Conservation (phyloP, 2,797 vertebrate species). For the Tokudaia muenninki region DNA sequence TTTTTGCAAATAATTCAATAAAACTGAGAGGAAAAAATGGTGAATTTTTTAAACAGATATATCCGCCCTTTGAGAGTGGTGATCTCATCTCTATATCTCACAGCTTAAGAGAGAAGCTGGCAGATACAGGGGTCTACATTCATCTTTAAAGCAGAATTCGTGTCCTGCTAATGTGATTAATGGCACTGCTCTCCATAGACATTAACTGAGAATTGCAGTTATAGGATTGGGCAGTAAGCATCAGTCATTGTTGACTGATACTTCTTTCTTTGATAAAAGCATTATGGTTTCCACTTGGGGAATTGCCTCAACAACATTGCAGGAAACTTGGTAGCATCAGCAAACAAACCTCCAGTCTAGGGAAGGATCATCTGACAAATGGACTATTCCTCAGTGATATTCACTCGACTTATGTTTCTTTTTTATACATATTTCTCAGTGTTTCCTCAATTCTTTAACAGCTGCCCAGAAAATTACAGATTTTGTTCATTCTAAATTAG, state of each 20-base stretch:
- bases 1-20: background rate
- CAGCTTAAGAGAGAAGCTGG: background rate
- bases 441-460: constrained; percentile 34
- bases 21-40: background rate
- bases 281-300: background rate
- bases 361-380: background rate
- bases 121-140: background rate
- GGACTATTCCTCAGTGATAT: background rate
- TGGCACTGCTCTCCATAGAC: background rate
- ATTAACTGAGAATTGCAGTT: background rate
- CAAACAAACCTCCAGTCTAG: background rate
- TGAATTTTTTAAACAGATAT: background rate
- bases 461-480: background rate
- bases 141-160: background rate
- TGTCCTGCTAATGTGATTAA: background rate
- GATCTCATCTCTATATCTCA: background rate
- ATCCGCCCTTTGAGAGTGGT: background rate
- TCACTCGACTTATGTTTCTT: background rate
- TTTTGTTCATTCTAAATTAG: constrained; percentile 28
- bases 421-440: background rate
- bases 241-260: background rate
- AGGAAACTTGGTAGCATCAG: background rate
- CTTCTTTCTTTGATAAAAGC: background rate
- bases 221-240: background rate
- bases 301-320: background rate